Evolutionary conservation across 2,888 invertebrate species (phyloP).

Genomic region (Cephus rjabovi): DNA sequence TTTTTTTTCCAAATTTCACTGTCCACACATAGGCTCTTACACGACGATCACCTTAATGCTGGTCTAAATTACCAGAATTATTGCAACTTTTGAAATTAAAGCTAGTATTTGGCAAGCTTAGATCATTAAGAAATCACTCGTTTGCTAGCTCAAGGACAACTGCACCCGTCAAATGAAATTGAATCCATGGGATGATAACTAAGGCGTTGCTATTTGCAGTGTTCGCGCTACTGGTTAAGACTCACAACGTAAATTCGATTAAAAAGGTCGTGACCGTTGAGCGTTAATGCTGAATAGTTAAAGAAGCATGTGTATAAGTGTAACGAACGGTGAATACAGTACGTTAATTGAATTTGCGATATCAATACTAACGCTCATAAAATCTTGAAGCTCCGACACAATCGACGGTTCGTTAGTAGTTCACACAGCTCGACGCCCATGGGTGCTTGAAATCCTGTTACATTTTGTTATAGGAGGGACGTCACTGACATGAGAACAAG

Average conservation of each 20-base stretch:
- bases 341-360: not conserved
- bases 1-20: not conserved
- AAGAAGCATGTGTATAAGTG: not conserved
- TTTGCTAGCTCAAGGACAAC: conserved; percentile 17
- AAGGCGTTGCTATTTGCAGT: not conserved
- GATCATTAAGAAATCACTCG: conserved; percentile 1
- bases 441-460: conserved; percentile 22
- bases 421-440: conserved; percentile 15
- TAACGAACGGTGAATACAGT: not conserved
- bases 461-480: conserved; percentile 12
- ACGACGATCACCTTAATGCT: not conserved
- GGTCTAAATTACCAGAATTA: not conserved
- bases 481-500: conserved; percentile 7
- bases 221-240: not conserved
- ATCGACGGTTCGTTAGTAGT: not conserved
- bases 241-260: not conserved
- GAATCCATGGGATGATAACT: not conserved
- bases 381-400: conserved; percentile 1
- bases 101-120: not conserved
- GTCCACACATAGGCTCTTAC: not conserved
- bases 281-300: not conserved
- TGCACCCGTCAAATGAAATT: conserved; percentile 13
- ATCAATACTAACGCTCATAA: not conserved
- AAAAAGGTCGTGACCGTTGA: not conserved
- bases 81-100: not conserved